Evolutionary conservation across 2,113 vertebrate genomes (phyloP), one percentile per base, ranked within the genome.

Genomic region (Ciconia maguari): DNA sequence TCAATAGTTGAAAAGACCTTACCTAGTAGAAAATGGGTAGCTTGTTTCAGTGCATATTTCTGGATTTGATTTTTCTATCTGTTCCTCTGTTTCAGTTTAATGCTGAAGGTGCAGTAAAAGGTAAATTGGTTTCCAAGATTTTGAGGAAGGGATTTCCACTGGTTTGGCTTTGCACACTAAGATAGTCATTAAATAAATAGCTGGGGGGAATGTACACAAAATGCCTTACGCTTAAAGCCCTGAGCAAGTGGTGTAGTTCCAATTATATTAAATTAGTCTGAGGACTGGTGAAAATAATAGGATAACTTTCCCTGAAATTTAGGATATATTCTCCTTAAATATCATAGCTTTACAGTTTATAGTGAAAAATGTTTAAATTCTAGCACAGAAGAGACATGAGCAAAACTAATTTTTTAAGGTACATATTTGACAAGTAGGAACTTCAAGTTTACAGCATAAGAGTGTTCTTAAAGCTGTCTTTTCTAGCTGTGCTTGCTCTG

Each of bases 61-160:
- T 95, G 51, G 90, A 72, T 92, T 93, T 94, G n/a, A 85, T 93
- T 96, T 94, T 93, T 88, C 13, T 91, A 4, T 93, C 78, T 72
- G 19, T 64, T 93, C 55, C 16, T 83, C 46, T 75, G 66, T 78
- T 81, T 83, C 51, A 94, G 79, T 91, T 97, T 38, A 83, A 27
- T 94, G 91, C 61, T 93, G 87, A 95, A 92, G 79, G 51, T 96
- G 94, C 90, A 95, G 95, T 90, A 92, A 92, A 96, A 95, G 48
- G 49, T 93, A 90, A 90, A 94, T 82, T 79, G 60, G 69, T 64
- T 93, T 86, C 71, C 29, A 83, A 71, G 55, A 34, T 32, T 78
- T 93, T 68, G 32, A 41, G 60, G 78, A 66, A 65, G 64, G 74
- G 17, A 44, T 96, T 90, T 74, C 51, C 80, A n/a, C 76, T 78